A percentile compares a stretch with the other conserved stretches of the same genome.
Evolutionary conservation across 2,113 vertebrate genomes (phyloP).

Genomic region (Notechis scutatus): DNA sequence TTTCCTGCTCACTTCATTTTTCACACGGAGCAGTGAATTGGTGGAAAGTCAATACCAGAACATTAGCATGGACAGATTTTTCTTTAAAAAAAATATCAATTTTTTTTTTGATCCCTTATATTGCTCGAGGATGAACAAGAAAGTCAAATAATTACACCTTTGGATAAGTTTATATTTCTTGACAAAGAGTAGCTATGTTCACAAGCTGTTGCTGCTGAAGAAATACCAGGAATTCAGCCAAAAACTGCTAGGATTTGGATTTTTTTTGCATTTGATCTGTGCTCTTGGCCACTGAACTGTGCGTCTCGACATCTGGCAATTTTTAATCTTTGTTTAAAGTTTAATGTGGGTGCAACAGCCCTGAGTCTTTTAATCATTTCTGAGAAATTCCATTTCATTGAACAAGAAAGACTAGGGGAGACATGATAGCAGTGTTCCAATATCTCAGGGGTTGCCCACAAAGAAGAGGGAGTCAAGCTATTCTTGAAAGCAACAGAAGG

Average conservation of each 20-base stretch:
- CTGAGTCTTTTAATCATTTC: not conserved
- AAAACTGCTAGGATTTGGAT: not conserved
- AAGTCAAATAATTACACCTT: not conserved
- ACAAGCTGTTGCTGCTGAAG: not conserved
- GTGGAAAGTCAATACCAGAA: conserved; percentile 58
- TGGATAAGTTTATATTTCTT: not conserved
- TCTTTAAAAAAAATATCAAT: conserved; percentile 41
- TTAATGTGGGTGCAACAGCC: not conserved
- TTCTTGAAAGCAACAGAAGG: too few species aligned
- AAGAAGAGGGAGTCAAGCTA: too few species aligned
- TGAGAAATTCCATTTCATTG: not conserved
- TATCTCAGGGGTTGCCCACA: too few species aligned
- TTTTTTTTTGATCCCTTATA: conserved; percentile 59
- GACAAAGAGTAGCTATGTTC: not conserved
- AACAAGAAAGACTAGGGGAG: too few species aligned
- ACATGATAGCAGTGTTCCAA: too few species aligned
- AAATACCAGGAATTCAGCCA: not conserved
- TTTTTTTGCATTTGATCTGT: not conserved
- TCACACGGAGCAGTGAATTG: conserved; percentile 60
- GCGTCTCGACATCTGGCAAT: not conserved
- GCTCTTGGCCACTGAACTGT: not conserved
- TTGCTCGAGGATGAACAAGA: not conserved
- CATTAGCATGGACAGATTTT: conserved; percentile 57
- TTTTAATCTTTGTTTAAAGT: not conserved
- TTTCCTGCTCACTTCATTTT: conserved; percentile 59